These are phyloP conservation scores for Psilanteris sp. DNA, from an alignment of 1,140 invertebrate species.

Conservation along the genomic window DNA sequence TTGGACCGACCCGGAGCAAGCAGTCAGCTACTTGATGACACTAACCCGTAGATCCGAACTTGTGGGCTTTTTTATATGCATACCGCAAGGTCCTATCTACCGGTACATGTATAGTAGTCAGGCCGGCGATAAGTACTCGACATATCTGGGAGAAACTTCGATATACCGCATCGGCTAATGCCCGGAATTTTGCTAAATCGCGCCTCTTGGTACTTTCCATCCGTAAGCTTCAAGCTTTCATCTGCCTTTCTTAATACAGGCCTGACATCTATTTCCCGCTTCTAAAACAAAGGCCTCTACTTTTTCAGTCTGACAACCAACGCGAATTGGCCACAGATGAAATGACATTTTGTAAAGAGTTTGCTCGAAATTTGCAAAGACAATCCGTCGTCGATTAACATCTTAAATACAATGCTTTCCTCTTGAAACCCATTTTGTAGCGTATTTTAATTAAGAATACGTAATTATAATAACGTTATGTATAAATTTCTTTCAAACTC, in stretches of 20 bases:
- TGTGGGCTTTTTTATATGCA: slow-evolving; percentile 81
- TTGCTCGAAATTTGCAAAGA: slow-evolving; percentile 1
- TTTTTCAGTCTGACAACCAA: background rate
- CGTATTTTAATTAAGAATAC: too few species aligned
- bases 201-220: slow-evolving; percentile 5
- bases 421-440: too few species aligned
- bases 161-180: slow-evolving; percentile 9
- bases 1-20: slow-evolving; percentile 6
- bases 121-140: slow-evolving; percentile 76
- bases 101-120: slow-evolving; percentile 79
- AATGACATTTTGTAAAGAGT: background rate
- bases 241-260: slow-evolving; percentile 1
- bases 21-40: slow-evolving; percentile 79
- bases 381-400: too few species aligned
- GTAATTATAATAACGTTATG: too few species aligned
- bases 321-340: background rate
- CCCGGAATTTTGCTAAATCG: background rate
- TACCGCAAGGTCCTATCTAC: slow-evolving; percentile 81
- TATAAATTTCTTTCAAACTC: too few species aligned
- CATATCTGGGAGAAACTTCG: slow-evolving; percentile 49
- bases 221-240: background rate
- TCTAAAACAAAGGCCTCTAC: background rate
- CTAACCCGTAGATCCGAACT: slow-evolving; percentile 81
- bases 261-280: slow-evolving; percentile 18
- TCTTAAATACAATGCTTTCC: too few species aligned